Evolutionary conservation across 2,113 vertebrate species (phyloP), one percentile per base, ranked within the genome.

Genomic region (Petrocephalus zakoni): DNA sequence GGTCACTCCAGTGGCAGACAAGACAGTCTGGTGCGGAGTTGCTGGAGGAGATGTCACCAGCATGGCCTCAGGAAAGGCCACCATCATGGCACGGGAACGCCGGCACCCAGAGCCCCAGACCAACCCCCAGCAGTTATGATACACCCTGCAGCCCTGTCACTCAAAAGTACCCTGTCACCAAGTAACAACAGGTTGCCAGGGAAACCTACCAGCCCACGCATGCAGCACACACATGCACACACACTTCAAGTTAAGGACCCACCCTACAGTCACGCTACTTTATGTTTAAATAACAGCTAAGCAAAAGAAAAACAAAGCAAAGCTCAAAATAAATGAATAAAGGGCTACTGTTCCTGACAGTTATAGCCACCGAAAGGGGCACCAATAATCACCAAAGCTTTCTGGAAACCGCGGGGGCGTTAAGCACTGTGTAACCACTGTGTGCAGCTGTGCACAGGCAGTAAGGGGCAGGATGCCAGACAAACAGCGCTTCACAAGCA

Each of bases 161-260:
- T 64, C 61, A 15, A 29, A 68, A 81, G 17, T 10, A 81, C 47
- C 86, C 46, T 37, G 29, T 88, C 72, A 56, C 56, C 58, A 68
- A 37, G 61, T 64, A 72, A 87, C 34, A 13, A 61, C 68, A 46
- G 87, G 87, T 81, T 88, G 68, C 72, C 72, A 88, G 29, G 68
- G 87, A 78, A 88, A 81, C 68, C 10, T n/a, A 88, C 68, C 42
- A 72, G 49, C 87, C 61, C 51, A 52, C 82, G 22, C 53, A 58
- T 52, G 46, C 64, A 87, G 19, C 75, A 46, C 42, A 47, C 72
- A 78, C 72, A 7, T 5, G 1, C 29, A 37, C 29, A 78, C 72
- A 15, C 17, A 51, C 13, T 58, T 87, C 46, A 72, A 61, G 58
- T 87, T 58, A 42, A 72, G 58, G 86, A 55, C 37, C 61, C 37